Evolutionary conservation across 2,797 vertebrate species (phyloP), one percentile per base, ranked within the genome.

Genomic region (Parambassis ranga): DNA sequence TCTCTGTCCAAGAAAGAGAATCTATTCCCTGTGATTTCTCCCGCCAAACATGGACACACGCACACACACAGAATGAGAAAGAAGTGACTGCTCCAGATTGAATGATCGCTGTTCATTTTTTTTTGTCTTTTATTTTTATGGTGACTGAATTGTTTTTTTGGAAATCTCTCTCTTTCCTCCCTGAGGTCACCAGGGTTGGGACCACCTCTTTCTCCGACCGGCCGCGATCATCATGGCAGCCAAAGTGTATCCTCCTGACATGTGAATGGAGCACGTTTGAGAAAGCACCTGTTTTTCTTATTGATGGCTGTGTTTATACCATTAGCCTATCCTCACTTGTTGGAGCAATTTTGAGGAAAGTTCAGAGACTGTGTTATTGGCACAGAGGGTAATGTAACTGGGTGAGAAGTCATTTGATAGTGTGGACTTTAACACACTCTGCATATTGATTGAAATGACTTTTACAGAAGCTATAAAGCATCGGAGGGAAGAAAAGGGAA

Each of bases 281-380:
- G 33, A 62, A 56, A 59, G 66, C 73, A 85, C 65, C 84, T 78
- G 83, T 75, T 88, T 87, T 89, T 87, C 51, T 71, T 73, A 83
- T 67, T 64, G 63, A 62, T 32, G 27, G 65, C 30, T 7, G 69
- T 70, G 77, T 79, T 88, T 81, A 79, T 73, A 72, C 49, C 69
- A 75, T 84, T 76, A 72, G 58, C 10, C 18, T 62, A 66, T 69
- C 59, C 70, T 63, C 64, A 79, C 56, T 73, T 66, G 73, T 53
- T 83, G 80, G 75, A 65, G 24, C 52, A 35, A 65, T 35, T 64
- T 48, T 46, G 33, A 59, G 36, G 67, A 55, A 59, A 73, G 75
- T 81, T 75, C 63, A 72, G 43, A 77, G 80, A 81, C 78, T 65
- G 48, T 22, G 49, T 78, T 83, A 61, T 49, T 84, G 83, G 81